These are phyloP conservation scores for Rhyzopertha dominica DNA, from an alignment of 1,140 invertebrate species.

Conservation along the genomic window DNA sequence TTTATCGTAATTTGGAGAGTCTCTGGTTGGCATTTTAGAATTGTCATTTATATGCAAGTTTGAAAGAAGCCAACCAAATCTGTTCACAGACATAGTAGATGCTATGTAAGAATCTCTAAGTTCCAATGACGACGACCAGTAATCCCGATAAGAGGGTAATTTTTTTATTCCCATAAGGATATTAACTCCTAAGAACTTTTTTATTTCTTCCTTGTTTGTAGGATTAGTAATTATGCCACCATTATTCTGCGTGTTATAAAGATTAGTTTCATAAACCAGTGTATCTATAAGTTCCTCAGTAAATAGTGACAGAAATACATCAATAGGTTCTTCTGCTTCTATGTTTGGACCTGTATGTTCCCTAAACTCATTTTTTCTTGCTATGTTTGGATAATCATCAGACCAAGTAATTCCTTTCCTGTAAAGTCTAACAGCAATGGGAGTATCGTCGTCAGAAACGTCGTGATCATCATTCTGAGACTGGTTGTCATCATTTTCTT, in stretches of 20 bases:
- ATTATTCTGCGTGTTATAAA: conserved; percentile 6
- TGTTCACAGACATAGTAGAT: conserved; percentile 40
- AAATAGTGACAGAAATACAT: conserved; percentile 14
- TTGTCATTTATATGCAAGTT: conserved; percentile 43
- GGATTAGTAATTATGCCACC: conserved; percentile 1
- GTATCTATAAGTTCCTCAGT: conserved; percentile 6
- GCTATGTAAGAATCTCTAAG: conserved; percentile 17
- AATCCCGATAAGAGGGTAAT: conserved; percentile 25
- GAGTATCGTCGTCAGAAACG: conserved; percentile 1
- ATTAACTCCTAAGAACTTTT: conserved; percentile 13
- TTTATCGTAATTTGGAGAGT: conserved; percentile 39
- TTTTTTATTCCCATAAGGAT: conserved; percentile 23
- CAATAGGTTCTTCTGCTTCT: conserved; percentile 1
- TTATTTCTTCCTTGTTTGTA: conserved; percentile 12
- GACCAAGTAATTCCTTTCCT: conserved; percentile 3
- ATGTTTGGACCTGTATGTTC: background rate
- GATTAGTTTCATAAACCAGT: conserved; percentile 15
- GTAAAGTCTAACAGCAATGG: background rate
- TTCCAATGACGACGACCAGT: conserved; percentile 15
- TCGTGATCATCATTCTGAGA: conserved; percentile 1
- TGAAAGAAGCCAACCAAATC: conserved; percentile 42
- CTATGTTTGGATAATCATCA: background rate
- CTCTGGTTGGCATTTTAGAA: conserved; percentile 29
- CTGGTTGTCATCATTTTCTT: background rate
- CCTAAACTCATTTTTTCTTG: background rate